These are phyloP conservation scores for Porites divaricata DNA, from an alignment of 92 coral and sea anemone species.

Conservation along the genomic window DNA sequence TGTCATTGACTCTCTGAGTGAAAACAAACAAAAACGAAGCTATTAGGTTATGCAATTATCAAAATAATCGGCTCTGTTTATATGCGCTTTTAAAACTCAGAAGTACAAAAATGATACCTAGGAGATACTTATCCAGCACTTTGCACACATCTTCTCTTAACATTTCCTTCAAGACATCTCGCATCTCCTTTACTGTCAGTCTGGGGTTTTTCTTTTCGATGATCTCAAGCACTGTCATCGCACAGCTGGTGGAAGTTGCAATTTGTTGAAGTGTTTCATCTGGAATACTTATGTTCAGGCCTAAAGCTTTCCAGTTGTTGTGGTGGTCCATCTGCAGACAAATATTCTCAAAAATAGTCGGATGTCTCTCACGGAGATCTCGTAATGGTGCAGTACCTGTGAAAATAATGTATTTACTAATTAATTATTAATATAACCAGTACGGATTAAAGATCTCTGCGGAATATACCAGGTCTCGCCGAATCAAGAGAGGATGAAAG, in stretches of 20 bases:
- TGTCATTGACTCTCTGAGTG: too few relatives aligned
- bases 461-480: too few relatives aligned
- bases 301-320: slow-evolving; percentile 5
- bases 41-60: too few relatives aligned
- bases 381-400: slow-evolving; percentile 2
- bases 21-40: too few relatives aligned
- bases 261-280: not conserved
- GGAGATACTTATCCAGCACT: not conserved
- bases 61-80: too few relatives aligned
- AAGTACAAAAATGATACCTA: not conserved
- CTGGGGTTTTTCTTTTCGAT: slow-evolving; percentile 4
- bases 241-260: not conserved
- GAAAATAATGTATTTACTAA: too few relatives aligned
- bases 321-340: slow-evolving; percentile 9
- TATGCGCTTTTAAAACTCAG: not conserved
- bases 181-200: slow-evolving; percentile 10
- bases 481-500: too few relatives aligned
- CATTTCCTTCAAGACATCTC: not conserved
- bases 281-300: not conserved
- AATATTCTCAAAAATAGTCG: not conserved
- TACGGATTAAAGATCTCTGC: too few relatives aligned
- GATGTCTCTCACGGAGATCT: not conserved
- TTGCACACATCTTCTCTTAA: slow-evolving; percentile 9
- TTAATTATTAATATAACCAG: too few relatives aligned
- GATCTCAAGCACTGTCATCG: not conserved